Base-by-base conservation (phyloP, 2,797 vertebrate species). In the Chaenodraco wilsoni region DNA sequence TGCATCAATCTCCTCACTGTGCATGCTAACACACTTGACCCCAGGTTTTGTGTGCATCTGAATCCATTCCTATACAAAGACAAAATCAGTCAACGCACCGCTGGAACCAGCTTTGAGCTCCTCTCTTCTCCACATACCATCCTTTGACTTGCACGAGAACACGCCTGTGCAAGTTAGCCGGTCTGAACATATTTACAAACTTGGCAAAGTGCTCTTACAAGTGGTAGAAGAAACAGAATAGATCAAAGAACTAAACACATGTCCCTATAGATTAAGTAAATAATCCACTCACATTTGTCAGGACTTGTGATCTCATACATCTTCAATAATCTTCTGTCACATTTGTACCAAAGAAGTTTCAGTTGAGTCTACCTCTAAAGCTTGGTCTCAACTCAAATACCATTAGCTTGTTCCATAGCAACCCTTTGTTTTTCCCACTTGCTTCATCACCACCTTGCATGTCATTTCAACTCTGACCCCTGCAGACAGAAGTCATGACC, bases 391-490 rank as follows among this genome's bases (percentile, higher is more conserved):
- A 78, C 72, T 70, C 57, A 77, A 76, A 90, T 87, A 60, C 76
- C 86, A n/a, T 52, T 76, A 48, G 54, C 71, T 70, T 52, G 66
- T 57, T 76, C 76, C 85, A 80, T 88, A 80, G 89, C 87, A 86
- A 90, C 88, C 37, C 71, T 83, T 83, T 84, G 69, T 78, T 85
- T 81, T 88, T 79, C 55, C 76, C 76, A 71, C 64, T 79, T 73
- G 75, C 63, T 75, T 84, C 82, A 82, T 89, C 82, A 62, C 86
- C 87, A 84, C 86, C 83, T 87, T 84, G 84, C 77, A 66, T 82
- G 85, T 84, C 86, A 78, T 89, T 91, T 93, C 87, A 91, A 87
- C 88, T 91, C 69, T 93, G 90, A 93, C 93, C 94, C 82, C 63
- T 74, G 72, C 64, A 76, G 84, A 69, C 85, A 91, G 65, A 84